A percentile compares a stretch with the other conserved stretches of the same genome.
These are phyloP conservation scores for Speoplatyrhinus poulsoni DNA, from an alignment of 2,113 vertebrate genomes.

Conservation along the genomic window DNA sequence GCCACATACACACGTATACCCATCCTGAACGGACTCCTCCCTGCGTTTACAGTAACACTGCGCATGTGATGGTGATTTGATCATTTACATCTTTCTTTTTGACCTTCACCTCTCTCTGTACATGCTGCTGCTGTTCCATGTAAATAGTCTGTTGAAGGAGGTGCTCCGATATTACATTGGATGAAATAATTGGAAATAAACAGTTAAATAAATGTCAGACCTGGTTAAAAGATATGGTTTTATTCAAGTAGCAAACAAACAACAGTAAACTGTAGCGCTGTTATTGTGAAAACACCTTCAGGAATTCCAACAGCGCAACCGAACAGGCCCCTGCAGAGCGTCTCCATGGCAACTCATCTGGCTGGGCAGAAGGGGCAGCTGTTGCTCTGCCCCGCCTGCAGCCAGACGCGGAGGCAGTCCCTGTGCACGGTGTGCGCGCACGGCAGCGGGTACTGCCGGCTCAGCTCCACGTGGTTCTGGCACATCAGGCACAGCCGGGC, in stretches of 20 bases:
- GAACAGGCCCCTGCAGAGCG: no score
- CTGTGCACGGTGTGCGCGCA: conserved; percentile 86
- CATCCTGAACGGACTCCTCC: neutral
- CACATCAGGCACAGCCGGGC: conserved; percentile 87
- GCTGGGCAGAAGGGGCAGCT: conserved; percentile 64
- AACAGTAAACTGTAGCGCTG: no score
- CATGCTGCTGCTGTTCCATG: no score
- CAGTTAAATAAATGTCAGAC: no score
- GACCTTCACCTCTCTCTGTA: no score
- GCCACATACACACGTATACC: neutral
- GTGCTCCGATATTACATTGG: no score
- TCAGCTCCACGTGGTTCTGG: conserved; percentile 84
- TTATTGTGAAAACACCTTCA: no score
- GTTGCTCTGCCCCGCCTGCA: conserved; percentile 63
- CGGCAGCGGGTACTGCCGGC: conserved; percentile 82
- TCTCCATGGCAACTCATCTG: conserved; percentile 21
- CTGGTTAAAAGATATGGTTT: conserved; percentile 62
- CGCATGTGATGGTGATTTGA: no score
- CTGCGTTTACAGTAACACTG: neutral
- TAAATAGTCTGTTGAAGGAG: no score
- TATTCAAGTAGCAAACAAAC: conserved; percentile 29
- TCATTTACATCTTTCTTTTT: no score
- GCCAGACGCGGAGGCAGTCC: conserved; percentile 73
- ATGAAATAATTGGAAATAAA: no score
- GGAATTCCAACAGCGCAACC: neutral